phyloP scores from a whole-genome alignment of 2,888 invertebrate genomes.

The Melanchra persicariae region DNA sequence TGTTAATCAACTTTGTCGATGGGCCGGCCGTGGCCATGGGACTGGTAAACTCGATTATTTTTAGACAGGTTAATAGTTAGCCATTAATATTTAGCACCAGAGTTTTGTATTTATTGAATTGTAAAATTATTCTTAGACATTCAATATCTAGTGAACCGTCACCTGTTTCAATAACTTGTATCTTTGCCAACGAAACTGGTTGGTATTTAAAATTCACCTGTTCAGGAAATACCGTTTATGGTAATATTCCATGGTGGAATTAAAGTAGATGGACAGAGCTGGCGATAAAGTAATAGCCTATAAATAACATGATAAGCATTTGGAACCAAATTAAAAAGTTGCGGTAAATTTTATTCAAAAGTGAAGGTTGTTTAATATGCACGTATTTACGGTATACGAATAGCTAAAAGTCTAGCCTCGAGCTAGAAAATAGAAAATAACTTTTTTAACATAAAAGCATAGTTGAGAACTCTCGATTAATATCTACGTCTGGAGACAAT shows the following conservation, averaged over 20 bases:
- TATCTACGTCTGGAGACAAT: neutral
- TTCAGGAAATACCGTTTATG: constrained; percentile 25
- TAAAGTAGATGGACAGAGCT: constrained; percentile 3
- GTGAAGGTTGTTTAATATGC: neutral
- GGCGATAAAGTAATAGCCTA: neutral
- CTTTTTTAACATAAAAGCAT: neutral
- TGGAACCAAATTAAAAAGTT: neutral
- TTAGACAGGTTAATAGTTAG: constrained; percentile 46
- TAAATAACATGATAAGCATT: constrained; percentile 19
- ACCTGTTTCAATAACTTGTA: constrained; percentile 10
- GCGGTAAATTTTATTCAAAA: constrained; percentile 7
- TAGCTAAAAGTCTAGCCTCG: neutral
- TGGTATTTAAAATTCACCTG: constrained; percentile 23
- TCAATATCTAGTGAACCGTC: constrained; percentile 13
- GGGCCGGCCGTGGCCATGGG: constrained; percentile 42
- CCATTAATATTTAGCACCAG: constrained; percentile 54
- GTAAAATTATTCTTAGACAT: constrained; percentile 44
- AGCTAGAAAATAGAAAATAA: constrained; percentile 1
- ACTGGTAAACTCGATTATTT: constrained; percentile 34
- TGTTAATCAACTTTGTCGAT: constrained; percentile 39
- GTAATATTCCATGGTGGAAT: constrained; percentile 16
- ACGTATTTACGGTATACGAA: neutral
- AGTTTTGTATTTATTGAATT: constrained; percentile 30
- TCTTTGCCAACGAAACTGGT: constrained; percentile 1
- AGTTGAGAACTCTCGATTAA: neutral